Percentiles rank a stretch among this genome's conserved stretches.
phyloP scores from a whole-genome alignment of 2,797 vertebrate genomes.

The Iguana delicatissima region DNA sequence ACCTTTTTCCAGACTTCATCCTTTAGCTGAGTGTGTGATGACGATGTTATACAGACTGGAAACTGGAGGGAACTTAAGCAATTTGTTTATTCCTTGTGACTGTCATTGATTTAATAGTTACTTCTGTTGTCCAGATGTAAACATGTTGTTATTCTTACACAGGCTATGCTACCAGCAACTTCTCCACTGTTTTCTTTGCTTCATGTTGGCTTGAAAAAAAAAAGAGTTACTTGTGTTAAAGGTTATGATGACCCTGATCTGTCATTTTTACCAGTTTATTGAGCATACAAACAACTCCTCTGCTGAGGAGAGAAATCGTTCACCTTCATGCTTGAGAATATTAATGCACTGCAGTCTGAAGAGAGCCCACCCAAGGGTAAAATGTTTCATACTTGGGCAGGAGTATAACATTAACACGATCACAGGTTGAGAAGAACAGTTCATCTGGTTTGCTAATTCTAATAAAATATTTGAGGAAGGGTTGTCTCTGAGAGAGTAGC shows the following conservation, averaged over 20 bases:
- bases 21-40: neutral
- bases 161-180: neutral
- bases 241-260: neutral
- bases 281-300: neutral
- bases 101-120: neutral
- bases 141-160: neutral
- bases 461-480: neutral
- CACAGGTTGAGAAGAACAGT: neutral
- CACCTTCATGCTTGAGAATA: slow-evolving; percentile 34
- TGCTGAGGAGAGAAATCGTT: neutral
- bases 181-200: neutral
- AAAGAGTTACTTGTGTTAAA: neutral
- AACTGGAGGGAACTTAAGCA: neutral
- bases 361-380: slow-evolving; percentile 9
- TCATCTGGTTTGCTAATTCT: neutral
- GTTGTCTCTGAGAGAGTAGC: neutral
- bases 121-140: neutral
- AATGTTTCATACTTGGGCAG: slow-evolving; percentile 12
- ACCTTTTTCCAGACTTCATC: neutral
- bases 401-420: neutral
- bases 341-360: slow-evolving; percentile 9
- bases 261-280: neutral
- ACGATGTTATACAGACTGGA: neutral
- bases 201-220: neutral
- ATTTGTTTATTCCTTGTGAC: neutral